Percentiles rank a stretch among this genome's conserved stretches.
These are phyloP conservation scores for Thalpophila matura DNA, from an alignment of 2,888 invertebrate genomes.

Conservation along the genomic window DNA sequence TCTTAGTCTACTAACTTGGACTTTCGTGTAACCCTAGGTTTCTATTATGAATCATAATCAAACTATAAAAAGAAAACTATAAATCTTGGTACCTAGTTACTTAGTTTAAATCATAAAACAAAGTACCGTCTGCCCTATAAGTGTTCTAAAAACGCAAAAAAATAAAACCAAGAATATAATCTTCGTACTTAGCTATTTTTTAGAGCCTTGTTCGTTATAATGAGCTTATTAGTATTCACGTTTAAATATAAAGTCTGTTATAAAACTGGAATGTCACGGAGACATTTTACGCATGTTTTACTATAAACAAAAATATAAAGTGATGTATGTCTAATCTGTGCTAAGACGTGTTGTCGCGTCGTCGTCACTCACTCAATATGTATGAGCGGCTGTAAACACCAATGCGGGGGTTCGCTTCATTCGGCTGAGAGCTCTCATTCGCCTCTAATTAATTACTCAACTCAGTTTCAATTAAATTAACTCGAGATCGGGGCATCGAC, in stretches of 20 bases:
- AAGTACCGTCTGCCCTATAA: slow-evolving; percentile 18
- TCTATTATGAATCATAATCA: no score
- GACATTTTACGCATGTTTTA: slow-evolving; percentile 55
- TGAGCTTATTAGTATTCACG: slow-evolving; percentile 66
- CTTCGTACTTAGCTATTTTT: slow-evolving; percentile 34
- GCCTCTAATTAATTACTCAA: slow-evolving; percentile 90
- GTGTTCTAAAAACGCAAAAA: slow-evolving; percentile 24
- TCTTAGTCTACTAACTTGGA: background rate
- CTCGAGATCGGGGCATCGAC: slow-evolving; percentile 87
- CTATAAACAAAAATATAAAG: slow-evolving; percentile 64
- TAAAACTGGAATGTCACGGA: slow-evolving; percentile 56
- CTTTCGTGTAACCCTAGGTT: background rate
- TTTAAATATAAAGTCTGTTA: slow-evolving; percentile 54
- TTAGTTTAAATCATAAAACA: slow-evolving; percentile 8
- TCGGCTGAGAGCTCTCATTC: slow-evolving; percentile 86
- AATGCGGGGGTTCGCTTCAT: slow-evolving; percentile 77
- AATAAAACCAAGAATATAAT: slow-evolving; percentile 36
- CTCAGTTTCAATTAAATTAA: slow-evolving; percentile 90
- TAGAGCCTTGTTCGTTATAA: slow-evolving; percentile 51
- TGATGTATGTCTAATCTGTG: slow-evolving; percentile 62
- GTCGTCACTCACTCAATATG: slow-evolving; percentile 68
- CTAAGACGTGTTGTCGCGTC: slow-evolving; percentile 62
- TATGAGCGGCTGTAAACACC: slow-evolving; percentile 81
- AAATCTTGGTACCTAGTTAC: background rate
- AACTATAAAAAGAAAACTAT: no score